Evolutionary conservation across 2,113 vertebrate species (phyloP), one percentile per base, ranked within the genome.

Genomic region (Alexandromys fortis): DNA sequence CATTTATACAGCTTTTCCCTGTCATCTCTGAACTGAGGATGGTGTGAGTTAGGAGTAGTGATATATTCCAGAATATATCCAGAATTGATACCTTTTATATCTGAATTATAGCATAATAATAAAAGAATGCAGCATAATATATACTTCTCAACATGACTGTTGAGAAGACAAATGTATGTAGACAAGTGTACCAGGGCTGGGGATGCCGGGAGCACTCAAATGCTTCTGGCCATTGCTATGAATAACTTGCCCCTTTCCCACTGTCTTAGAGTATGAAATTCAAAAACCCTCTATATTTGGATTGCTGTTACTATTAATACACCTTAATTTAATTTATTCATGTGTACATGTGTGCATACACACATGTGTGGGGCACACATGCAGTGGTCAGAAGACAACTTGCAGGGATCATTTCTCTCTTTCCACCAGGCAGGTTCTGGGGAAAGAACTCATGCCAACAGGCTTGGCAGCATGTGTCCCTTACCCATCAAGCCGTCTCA

Each of bases 131-230:
- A n/a, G n/a, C n/a, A n/a, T n/a, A n/a, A n/a, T n/a, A n/a, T n/a
- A n/a, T n/a, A n/a, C n/a, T n/a, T n/a, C n/a, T n/a, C n/a, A n/a
- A 17, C 1, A 5, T 12, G 73, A 21, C 0, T 55, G 42, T 28
- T 45, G 47, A 86, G 65, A 93, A 78, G 88, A 78, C 35, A 5
- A 76, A 65, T 42, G 4, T 16, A 81, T 26, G 4, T 10, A 73
- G 38, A 58, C 13, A 22, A 86, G 17, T n/a, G 3, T 0, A 21
- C 16, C 22, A 55, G 28, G 11, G 28, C 47, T 76, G 67, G 26
- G 63, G 35, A 75, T 12, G 1, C 33, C 68, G 1, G 6, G 8
- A 33, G 5, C 3, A 1, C 13, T 47, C 67, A 75, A 67, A 38
- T n/a, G 42, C 76, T 38, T 26, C 21, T 3, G 49, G 55, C 12